phyloP scores from a whole-genome alignment of 2,888 invertebrate species.

The Pogonocherus hispidulus region DNA sequence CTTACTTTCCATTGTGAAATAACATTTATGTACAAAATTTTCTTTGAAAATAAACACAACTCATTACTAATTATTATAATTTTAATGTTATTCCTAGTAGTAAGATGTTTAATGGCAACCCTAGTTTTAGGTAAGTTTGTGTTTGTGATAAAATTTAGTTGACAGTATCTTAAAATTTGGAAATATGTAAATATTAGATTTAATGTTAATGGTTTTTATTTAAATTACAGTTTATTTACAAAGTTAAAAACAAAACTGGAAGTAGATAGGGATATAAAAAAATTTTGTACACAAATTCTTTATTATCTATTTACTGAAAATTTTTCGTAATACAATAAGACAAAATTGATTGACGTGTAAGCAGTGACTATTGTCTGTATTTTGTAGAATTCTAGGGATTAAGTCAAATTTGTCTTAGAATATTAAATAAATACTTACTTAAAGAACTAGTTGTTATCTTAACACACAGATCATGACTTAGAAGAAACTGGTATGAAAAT shows the following conservation, averaged over 20 bases:
- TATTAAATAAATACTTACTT: conserved; percentile 30
- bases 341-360: conserved; percentile 24
- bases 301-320: conserved; percentile 24
- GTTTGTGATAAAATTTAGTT: no score
- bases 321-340: conserved; percentile 35
- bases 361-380: not conserved
- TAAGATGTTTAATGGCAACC: no score
- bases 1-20: conserved; percentile 49
- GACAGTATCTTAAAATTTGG: no score
- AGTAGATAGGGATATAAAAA: not conserved
- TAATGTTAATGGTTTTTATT: no score
- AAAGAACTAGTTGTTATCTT: conserved; percentile 26
- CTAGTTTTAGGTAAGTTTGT: no score
- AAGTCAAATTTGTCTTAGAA: conserved; percentile 32
- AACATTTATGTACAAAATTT: conserved; percentile 47
- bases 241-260: no score
- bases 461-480: conserved; percentile 37
- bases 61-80: no score
- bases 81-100: no score
- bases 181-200: no score
- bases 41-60: conserved; percentile 22
- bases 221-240: no score
- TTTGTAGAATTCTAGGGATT: not conserved
- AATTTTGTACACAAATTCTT: conserved; percentile 47
- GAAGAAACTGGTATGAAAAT: conserved; percentile 25